These are phyloP conservation scores for Drosophila prolongata DNA, from an alignment of 2,888 invertebrate species.

Conservation along the genomic window DNA sequence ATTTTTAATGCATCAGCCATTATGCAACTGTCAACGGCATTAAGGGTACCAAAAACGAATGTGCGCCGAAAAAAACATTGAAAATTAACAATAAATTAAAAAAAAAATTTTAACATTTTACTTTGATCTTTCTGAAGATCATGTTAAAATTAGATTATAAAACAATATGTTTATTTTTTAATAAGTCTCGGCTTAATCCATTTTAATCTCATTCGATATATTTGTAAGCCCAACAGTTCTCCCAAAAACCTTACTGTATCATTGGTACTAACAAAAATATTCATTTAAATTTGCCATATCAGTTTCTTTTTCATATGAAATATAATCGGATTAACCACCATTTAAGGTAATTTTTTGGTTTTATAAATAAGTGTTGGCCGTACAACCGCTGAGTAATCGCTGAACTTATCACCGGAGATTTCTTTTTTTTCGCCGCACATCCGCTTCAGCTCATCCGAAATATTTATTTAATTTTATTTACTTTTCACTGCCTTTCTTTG, in stretches of 20 bases:
- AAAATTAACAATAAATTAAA: neutral
- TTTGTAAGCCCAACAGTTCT: no score
- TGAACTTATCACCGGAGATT: slow-evolving; percentile 28
- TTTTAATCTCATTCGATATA: no score
- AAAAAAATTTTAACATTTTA: neutral
- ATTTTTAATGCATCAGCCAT: slow-evolving; percentile 40
- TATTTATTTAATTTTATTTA: slow-evolving; percentile 35
- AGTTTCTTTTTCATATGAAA: neutral
- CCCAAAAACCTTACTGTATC: no score
- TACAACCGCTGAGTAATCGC: slow-evolving; percentile 16
- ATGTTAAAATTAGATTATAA: no score
- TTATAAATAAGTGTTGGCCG: neutral
- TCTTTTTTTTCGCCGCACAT: slow-evolving; percentile 44
- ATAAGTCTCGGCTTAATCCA: no score
- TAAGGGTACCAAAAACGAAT: neutral
- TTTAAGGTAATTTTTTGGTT: neutral
- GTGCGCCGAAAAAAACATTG: neutral
- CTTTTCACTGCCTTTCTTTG: slow-evolving; percentile 31
- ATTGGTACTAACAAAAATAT: no score
- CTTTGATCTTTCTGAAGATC: no score
- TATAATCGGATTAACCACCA: neutral
- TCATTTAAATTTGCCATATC: neutral
- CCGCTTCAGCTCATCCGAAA: slow-evolving; percentile 34
- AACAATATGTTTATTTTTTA: no score
- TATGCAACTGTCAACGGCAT: slow-evolving; percentile 35